These are phyloP conservation scores for Ischnura elegans DNA, from an alignment of 2,888 invertebrate species.

Conservation along the genomic window DNA sequence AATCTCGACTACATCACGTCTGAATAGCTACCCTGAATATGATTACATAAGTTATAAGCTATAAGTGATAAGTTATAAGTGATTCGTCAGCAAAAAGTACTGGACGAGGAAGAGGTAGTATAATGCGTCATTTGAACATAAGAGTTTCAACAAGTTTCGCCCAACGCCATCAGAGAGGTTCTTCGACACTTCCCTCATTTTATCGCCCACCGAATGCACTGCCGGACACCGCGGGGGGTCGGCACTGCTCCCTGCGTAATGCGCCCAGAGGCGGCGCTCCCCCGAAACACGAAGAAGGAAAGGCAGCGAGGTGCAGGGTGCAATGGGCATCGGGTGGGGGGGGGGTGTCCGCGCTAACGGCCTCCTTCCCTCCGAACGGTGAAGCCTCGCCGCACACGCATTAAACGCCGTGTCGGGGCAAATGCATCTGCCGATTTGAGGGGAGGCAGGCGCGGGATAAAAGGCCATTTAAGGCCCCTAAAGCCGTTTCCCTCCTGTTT, in stretches of 20 bases:
- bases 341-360: not conserved
- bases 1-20: too few relatives aligned
- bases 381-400: not conserved
- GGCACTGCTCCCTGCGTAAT: not conserved
- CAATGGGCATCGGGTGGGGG: not conserved
- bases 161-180: too few relatives aligned
- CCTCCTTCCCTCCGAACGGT: not conserved
- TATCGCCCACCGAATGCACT: not conserved
- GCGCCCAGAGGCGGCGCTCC: not conserved
- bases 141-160: too few relatives aligned
- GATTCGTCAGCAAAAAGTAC: too few relatives aligned
- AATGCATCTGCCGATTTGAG: not conserved
- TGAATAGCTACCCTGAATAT: too few relatives aligned
- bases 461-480: constrained; percentile 4
- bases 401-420: not conserved
- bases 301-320: not conserved
- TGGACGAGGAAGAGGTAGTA: too few relatives aligned
- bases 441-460: not conserved
- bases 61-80: too few relatives aligned
- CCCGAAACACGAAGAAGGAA: not conserved
- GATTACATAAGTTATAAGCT: too few relatives aligned
- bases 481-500: not conserved
- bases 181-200: too few relatives aligned
- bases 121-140: too few relatives aligned
- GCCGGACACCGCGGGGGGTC: not conserved